Base-by-base conservation (phyloP, 2,888 invertebrate species). In the Patella depressa region DNA sequence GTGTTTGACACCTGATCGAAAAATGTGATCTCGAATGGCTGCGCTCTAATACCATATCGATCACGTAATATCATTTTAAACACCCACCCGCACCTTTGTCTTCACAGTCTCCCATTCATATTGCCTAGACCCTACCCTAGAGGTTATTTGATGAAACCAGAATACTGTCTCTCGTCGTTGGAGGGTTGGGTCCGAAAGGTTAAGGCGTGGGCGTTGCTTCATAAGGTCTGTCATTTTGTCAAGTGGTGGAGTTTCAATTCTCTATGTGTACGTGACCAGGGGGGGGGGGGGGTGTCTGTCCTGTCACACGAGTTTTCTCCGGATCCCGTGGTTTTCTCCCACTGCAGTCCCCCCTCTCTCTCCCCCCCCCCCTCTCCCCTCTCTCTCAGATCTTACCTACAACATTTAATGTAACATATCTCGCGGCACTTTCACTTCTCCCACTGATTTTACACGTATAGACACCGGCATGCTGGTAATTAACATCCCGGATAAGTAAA, bases 361-460 rank as follows among this genome's bases (percentile, higher is more conserved):
- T 19, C 65, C 2, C 9, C 12, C 53, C 15, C 65, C 19, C 34
- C 2, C 19, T 19, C 19, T 65, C 65, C 15, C 15, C 72, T 9
- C 45, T 9, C 1, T 45, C 45, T 45, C 9, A 9, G 45, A 45
- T 53, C 81, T 77, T 80, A 86, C 87, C 84, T 78, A 85, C 79
- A 55, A 87, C 85, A 69, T 82, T 83, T 70, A 87, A 82, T 34
- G 82, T 80, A 53, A 87, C 84, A 74, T 85, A 82, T 76, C 84
- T 76, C 53, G 79, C 79, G 69, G 9, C 45, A 9, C 85, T 78
- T 71, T 86, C 84, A 72, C 85, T 85, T 70, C 85, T 87, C 3
- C 85, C 84, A 78, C 85, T 84, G 73, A 88, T 82, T 81, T 87
- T 86, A 73, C 88, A 88, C 72, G 86, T 86, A 71, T 87, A 88